Conservation (phyloP, 2,888 invertebrate genomes). For the Lamellibrachia columna region DNA sequence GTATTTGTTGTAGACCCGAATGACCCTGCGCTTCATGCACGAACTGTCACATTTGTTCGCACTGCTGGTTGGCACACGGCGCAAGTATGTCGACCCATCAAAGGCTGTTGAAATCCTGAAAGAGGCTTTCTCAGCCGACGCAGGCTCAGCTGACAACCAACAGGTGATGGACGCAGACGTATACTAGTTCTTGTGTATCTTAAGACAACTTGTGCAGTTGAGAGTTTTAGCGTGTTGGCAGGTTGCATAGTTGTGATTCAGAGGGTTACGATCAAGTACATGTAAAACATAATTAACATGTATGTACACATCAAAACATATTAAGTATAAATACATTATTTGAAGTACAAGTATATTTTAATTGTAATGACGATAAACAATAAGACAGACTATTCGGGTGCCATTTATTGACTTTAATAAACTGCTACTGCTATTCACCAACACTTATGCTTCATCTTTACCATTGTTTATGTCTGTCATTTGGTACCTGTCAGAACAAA, state of each 20-base stretch:
- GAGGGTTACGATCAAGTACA: background rate
- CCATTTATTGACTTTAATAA: too few species aligned
- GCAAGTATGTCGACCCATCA: conserved; percentile 67
- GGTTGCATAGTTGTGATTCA: too few species aligned
- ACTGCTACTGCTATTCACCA: too few species aligned
- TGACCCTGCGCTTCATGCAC: conserved; percentile 64
- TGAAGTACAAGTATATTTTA: background rate
- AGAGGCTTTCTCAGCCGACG: conserved; percentile 56
- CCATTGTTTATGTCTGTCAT: too few species aligned
- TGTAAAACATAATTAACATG: background rate
- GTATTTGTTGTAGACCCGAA: conserved; percentile 28
- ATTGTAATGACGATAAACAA: too few species aligned
- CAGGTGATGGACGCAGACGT: conserved; percentile 21
- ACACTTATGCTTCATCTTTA: too few species aligned
- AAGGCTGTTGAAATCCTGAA: conserved; percentile 67
- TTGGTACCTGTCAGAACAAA: too few species aligned
- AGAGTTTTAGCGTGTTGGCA: too few species aligned
- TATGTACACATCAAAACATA: background rate
- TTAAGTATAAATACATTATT: too few species aligned
- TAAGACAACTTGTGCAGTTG: background rate
- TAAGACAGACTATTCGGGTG: too few species aligned
- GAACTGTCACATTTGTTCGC: conserved; percentile 66
- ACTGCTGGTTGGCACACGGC: conserved; percentile 63
- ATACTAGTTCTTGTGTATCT: background rate
- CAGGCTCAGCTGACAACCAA: conserved; percentile 51